Conservation (phyloP, 2,113 vertebrate genomes). For the Forbesichthys agassizii region DNA sequence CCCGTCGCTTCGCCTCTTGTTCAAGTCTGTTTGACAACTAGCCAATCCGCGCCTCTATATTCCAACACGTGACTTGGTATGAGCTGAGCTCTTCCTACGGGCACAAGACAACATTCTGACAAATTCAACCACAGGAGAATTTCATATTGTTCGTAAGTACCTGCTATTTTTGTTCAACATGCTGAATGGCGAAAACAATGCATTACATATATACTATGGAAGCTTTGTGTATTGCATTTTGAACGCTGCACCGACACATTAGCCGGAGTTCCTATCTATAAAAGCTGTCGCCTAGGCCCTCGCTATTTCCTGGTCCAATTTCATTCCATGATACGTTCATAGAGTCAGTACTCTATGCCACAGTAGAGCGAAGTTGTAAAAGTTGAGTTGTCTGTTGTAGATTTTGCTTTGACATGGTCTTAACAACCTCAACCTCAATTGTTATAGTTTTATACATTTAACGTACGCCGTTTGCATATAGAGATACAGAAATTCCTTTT, state of each 20-base stretch:
- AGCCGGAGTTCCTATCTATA: conserved; percentile 2
- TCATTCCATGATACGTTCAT: conserved; percentile 37
- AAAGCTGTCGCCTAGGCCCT: conserved; percentile 55
- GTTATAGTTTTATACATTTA: too few relatives aligned
- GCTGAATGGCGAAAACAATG: neutral
- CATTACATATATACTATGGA: neutral
- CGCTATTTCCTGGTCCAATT: conserved; percentile 71
- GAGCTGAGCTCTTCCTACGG: conserved; percentile 67
- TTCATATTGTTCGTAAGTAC: conserved; percentile 68
- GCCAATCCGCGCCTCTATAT: conserved; percentile 62
- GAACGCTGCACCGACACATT: neutral
- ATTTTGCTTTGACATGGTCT: too few relatives aligned
- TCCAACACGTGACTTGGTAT: conserved; percentile 57
- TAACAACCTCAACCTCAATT: too few relatives aligned
- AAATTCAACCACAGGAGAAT: conserved; percentile 55
- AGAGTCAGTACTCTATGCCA: conserved; percentile 2
- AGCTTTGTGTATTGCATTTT: neutral
- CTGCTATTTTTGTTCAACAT: conserved; percentile 18
- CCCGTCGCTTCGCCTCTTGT: conserved; percentile 30
- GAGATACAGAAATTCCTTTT: too few relatives aligned
- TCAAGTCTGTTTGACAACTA: conserved; percentile 38
- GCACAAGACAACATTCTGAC: conserved; percentile 58
- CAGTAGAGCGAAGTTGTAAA: conserved; percentile 59
- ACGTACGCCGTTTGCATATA: too few relatives aligned
- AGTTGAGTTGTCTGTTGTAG: conserved; percentile 38